Evolutionary conservation across 2,888 invertebrate species (phyloP).

Genomic region (Sphaerophoria rueppellii): DNA sequence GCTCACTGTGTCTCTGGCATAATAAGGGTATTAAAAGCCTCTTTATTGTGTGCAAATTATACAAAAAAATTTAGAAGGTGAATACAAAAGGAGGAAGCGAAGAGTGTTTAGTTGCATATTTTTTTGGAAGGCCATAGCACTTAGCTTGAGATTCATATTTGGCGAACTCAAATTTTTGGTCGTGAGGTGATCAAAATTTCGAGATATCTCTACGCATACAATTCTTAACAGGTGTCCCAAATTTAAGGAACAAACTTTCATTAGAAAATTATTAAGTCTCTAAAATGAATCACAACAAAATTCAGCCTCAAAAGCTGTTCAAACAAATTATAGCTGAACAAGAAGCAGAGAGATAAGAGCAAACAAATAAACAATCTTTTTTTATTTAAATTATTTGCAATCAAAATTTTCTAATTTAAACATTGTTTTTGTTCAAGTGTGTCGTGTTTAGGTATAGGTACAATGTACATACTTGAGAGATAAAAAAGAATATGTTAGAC

Average conservation of each 20-base stretch:
- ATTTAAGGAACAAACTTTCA: background rate
- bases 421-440: background rate
- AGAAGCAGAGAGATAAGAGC: background rate
- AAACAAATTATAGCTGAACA: background rate
- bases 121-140: too few species aligned
- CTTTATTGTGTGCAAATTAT: too few species aligned
- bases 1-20: too few species aligned
- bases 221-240: background rate
- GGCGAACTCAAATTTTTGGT: too few species aligned
- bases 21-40: too few species aligned
- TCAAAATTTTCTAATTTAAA: conserved; percentile 12
- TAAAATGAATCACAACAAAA: background rate
- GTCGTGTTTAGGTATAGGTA: background rate
- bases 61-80: too few species aligned
- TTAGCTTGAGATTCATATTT: too few species aligned
- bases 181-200: too few species aligned
- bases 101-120: too few species aligned
- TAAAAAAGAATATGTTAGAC: background rate
- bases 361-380: background rate
- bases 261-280: background rate
- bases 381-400: background rate
- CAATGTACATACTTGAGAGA: background rate
- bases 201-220: background rate
- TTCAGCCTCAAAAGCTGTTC: background rate
- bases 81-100: too few species aligned